Evolutionary conservation across 1,140 invertebrate genomes (phyloP), one percentile per base, ranked within the genome.

Genomic region (Acromyrmex heyeri): DNA sequence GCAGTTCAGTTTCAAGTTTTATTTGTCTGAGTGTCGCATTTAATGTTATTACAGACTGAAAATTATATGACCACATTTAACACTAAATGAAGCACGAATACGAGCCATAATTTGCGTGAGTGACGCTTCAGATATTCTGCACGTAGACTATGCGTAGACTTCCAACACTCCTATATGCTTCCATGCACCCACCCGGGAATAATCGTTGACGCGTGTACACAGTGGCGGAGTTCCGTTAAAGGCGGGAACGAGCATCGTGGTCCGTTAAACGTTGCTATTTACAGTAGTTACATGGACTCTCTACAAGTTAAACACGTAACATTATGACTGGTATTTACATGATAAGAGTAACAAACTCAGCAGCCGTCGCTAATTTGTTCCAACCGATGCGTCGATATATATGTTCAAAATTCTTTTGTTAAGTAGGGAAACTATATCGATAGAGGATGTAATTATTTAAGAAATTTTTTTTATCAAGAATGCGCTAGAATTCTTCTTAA

Each of bases 251-350:
- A 73, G 48, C 59, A 76, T 77, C 48, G 61, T 77, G 62, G 73
- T 77, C 61, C 72, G 59, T 77, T 50, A 77, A 77, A 67, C 48
- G 61, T 85, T 77, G 70, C 62, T 85, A 85, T 85, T 53, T 85
- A 85, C 82, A 85, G 16, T 85, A 85, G 82, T 85, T 77, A 85
- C 73, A 77, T 53, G 48, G 30, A 64, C 30, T 85, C 73, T 48
- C 67, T 82, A 50, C 55, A 82, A 82, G 79, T 82, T 82, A 73
- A 82, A 85, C 59, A 77, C 48, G 48, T 48, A 85, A 85, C 72
- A 64, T 76, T 55, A 76, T 53, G 44, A 85, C 44, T 62, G 70
- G 1, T 85, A 85, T 77, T 85, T 85, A 85, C 82, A 85, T 57
- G 82, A 77, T 85, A 77, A 85, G 50, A 65, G 70, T 65, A 76